These are phyloP conservation scores for Drosophila nr. medialis DNA, from an alignment of 2,888 invertebrate species.

Conservation along the genomic window DNA sequence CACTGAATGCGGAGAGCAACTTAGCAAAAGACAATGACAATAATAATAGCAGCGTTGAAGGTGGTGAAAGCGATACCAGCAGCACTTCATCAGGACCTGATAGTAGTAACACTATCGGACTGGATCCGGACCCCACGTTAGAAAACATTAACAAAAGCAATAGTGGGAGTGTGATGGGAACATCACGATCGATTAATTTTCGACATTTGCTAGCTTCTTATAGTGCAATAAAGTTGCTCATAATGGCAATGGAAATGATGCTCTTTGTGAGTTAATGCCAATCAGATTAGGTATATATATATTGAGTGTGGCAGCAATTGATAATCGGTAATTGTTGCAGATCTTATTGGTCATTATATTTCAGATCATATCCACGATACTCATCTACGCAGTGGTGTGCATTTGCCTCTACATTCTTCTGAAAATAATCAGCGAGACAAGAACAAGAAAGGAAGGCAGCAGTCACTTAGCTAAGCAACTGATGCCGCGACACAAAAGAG, in stretches of 20 bases:
- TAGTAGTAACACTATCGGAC: not conserved
- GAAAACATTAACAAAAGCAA: not conserved
- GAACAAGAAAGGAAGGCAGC: slow-evolving; percentile 2
- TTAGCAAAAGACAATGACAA: not conserved
- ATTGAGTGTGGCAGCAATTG: slow-evolving; percentile 10
- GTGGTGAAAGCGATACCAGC: not conserved
- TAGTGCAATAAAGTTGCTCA: slow-evolving; percentile 17
- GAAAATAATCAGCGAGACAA: slow-evolving; percentile 49
- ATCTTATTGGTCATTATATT: slow-evolving; percentile 70
- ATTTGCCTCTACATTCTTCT: slow-evolving; percentile 60
- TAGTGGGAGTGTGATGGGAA: not conserved
- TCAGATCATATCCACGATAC: slow-evolving; percentile 72
- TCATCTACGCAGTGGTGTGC: slow-evolving; percentile 68
- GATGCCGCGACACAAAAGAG: slow-evolving; percentile 28
- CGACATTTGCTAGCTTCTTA: slow-evolving; percentile 6
- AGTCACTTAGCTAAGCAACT: slow-evolving; percentile 25
- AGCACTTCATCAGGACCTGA: not conserved
- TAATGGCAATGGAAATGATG: slow-evolving; percentile 21
- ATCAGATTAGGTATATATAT: slow-evolving; percentile 27
- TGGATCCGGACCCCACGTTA: not conserved
- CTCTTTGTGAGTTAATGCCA: slow-evolving; percentile 59
- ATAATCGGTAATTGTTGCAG: slow-evolving; percentile 56
- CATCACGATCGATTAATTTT: slow-evolving; percentile 18
- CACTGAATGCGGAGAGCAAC: slow-evolving; percentile 30
- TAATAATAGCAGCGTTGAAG: not conserved